Percentiles rank a stretch among this genome's conserved stretches.
These are phyloP conservation scores for Hydraecia micacea DNA, from an alignment of 2,888 invertebrate species.

Conservation along the genomic window DNA sequence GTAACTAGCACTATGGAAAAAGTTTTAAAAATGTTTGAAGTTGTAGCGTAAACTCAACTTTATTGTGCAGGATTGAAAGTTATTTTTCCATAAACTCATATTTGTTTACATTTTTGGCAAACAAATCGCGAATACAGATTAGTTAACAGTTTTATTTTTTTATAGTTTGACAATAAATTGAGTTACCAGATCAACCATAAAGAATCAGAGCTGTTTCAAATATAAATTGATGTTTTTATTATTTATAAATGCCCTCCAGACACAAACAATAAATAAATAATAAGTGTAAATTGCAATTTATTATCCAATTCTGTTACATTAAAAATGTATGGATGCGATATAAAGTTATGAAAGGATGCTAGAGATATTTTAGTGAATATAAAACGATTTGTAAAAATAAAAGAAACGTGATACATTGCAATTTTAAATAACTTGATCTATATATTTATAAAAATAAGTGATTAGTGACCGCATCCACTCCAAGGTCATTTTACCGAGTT, in stretches of 20 bases:
- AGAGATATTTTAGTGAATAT: neutral
- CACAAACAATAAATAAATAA: conserved; percentile 35
- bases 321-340: conserved; percentile 33
- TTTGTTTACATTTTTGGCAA: too few relatives aligned
- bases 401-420: neutral
- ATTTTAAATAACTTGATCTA: neutral
- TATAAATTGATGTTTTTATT: conserved; percentile 1
- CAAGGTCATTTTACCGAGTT: neutral
- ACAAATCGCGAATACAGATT: too few relatives aligned
- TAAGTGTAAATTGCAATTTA: conserved; percentile 33
- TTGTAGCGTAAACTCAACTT: too few relatives aligned
- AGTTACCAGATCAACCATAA: neutral
- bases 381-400: neutral
- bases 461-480: neutral
- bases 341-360: neutral
- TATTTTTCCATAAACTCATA: too few relatives aligned
- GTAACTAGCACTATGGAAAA: too few relatives aligned
- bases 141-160: neutral
- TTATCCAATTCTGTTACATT: conserved; percentile 41
- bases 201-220: neutral
- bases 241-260: neutral
- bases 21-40: too few relatives aligned
- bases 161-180: neutral
- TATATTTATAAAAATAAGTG: neutral
- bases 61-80: too few relatives aligned